A percentile compares a stretch with the other conserved stretches of the same genome.
These are phyloP conservation scores for Clarias laeviceps DNA, from an alignment of 2,797 vertebrate species.

Conservation along the genomic window DNA sequence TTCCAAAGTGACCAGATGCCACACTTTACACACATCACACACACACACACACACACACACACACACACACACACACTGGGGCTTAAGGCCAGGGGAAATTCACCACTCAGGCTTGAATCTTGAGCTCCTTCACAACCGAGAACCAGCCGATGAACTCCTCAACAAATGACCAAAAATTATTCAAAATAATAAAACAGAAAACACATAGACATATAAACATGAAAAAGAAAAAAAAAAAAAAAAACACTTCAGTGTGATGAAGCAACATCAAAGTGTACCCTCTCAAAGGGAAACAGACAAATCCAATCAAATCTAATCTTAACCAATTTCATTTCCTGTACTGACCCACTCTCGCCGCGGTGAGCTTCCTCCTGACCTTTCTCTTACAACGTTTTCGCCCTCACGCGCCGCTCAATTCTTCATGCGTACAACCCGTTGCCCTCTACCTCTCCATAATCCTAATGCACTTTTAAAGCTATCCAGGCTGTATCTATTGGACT, in stretches of 20 bases:
- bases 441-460: constrained; percentile 44
- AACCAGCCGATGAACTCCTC: background rate
- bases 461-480: constrained; percentile 52
- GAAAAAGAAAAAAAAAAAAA: background rate
- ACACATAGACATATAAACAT: background rate
- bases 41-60: too few relatives aligned
- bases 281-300: background rate
- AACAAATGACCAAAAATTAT: background rate
- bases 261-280: background rate
- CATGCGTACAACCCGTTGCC: constrained; percentile 37
- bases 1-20: background rate
- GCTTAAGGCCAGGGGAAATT: background rate
- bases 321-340: constrained; percentile 27
- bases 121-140: background rate
- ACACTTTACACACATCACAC: background rate
- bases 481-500: constrained; percentile 26
- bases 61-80: too few relatives aligned
- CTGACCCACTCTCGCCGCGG: constrained; percentile 14
- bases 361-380: constrained; percentile 18
- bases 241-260: background rate
- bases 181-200: background rate
- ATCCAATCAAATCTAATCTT: constrained; percentile 22
- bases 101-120: background rate
- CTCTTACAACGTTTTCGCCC: constrained; percentile 11
- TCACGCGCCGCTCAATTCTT: constrained; percentile 31